Evolutionary conservation across 2,888 invertebrate genomes (phyloP).

Genomic region (Brachynemurus nebulosus): DNA sequence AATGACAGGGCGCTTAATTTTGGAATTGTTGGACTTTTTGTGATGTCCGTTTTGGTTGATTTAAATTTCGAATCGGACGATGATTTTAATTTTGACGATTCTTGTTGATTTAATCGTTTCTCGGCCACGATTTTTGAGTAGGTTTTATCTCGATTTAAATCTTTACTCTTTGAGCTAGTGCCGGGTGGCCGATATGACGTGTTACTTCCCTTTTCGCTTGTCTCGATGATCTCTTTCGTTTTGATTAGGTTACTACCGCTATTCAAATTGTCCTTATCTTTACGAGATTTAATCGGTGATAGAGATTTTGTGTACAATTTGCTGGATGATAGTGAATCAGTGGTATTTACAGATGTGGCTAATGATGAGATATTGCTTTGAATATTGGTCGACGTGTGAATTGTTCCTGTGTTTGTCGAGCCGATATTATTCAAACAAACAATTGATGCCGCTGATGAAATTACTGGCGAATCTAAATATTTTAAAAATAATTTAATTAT

Average conservation of each 20-base stretch:
- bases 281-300: slow-evolving; percentile 17
- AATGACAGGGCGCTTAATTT: slow-evolving; percentile 24
- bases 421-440: slow-evolving; percentile 30
- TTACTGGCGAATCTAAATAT: too few species aligned
- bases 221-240: slow-evolving; percentile 23
- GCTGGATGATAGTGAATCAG: slow-evolving; percentile 20
- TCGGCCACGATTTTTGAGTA: slow-evolving; percentile 43
- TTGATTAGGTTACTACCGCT: slow-evolving; percentile 25
- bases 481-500: too few species aligned
- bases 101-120: slow-evolving; percentile 27
- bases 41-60: slow-evolving; percentile 5
- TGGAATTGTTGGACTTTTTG: slow-evolving; percentile 5
- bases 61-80: too few species aligned
- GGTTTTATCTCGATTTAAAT: slow-evolving; percentile 35
- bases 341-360: background rate
- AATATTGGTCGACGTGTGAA: too few species aligned
- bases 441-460: background rate
- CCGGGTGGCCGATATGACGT: slow-evolving; percentile 24
- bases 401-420: slow-evolving; percentile 56
- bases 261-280: slow-evolving; percentile 22
- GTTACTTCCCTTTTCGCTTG: slow-evolving; percentile 4
- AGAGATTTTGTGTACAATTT: too few species aligned
- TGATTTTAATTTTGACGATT: background rate
- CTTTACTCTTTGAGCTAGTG: slow-evolving; percentile 25
- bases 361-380: too few species aligned